phyloP scores from a whole-genome alignment of 2,888 invertebrate species.

The Drosophila rellima region DNA sequence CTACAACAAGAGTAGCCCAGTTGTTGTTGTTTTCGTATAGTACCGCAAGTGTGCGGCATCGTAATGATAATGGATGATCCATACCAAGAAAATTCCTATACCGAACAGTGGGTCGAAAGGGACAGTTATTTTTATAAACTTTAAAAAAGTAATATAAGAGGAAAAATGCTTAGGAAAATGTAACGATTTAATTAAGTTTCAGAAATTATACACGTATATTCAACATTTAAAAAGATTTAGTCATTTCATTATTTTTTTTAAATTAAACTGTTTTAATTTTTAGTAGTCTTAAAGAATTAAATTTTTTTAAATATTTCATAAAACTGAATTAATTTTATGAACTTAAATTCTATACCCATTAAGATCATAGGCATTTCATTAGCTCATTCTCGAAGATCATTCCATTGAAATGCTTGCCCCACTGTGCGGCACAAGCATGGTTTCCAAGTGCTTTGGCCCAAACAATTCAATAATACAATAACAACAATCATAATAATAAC shows the following conservation, averaged over 20 bases:
- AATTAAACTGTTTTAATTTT: no score
- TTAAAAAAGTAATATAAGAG: background rate
- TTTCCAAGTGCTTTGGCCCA: conserved; percentile 81
- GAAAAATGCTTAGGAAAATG: background rate
- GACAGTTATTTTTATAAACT: background rate
- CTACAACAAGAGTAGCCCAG: conserved; percentile 31
- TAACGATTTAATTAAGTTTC: no score
- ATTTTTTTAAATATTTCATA: background rate
- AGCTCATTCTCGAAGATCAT: no score
- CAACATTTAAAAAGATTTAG: no score
- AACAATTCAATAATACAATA: conserved; percentile 82
- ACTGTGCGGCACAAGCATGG: conserved; percentile 52
- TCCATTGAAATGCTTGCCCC: conserved; percentile 13
- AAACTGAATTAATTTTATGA: background rate
- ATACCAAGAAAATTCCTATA: conserved; percentile 40
- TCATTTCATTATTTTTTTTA: no score
- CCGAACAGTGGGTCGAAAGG: conserved; percentile 52
- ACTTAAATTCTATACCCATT: background rate
- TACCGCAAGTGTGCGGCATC: conserved; percentile 65
- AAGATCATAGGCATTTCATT: background rate
- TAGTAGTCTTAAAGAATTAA: no score
- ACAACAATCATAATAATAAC: conserved; percentile 82
- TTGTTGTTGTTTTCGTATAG: conserved; percentile 17
- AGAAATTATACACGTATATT: no score
- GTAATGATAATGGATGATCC: conserved; percentile 72